Conservation (phyloP, 2,113 vertebrate genomes). For the Ptyas mucosa region DNA sequence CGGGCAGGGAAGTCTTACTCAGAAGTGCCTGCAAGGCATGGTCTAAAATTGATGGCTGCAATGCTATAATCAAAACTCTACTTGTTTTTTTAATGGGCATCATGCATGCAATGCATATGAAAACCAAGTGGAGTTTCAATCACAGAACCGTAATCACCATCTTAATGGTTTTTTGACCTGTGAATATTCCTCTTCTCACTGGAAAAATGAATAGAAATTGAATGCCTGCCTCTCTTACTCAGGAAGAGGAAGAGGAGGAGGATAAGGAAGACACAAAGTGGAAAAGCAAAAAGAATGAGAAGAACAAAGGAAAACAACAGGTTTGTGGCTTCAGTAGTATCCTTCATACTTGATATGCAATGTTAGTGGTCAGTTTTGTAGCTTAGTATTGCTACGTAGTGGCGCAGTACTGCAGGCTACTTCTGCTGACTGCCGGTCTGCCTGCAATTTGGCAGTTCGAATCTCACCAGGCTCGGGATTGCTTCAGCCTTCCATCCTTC, state of each 20-base stretch:
- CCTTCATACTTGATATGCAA: background rate
- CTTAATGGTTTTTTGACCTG: background rate
- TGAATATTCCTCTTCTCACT: background rate
- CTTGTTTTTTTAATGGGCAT: background rate
- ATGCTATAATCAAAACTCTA: background rate
- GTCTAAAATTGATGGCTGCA: background rate
- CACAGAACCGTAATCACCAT: background rate
- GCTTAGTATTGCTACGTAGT: background rate
- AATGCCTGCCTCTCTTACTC: background rate
- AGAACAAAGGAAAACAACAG: conserved; percentile 27
- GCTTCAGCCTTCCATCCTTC: no score
- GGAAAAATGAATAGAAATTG: background rate
- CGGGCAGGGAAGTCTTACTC: background rate
- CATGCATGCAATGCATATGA: background rate
- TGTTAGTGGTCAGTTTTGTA: background rate
- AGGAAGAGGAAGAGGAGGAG: conserved; percentile 16
- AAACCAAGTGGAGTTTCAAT: background rate
- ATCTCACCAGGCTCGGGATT: no score
- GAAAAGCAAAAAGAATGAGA: conserved; percentile 23
- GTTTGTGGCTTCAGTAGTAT: background rate
- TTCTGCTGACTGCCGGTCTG: no score
- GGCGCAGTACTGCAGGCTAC: no score
- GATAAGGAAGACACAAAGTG: conserved; percentile 16
- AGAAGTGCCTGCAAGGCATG: background rate
- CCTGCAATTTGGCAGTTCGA: no score